Base-by-base conservation (phyloP, 1,140 invertebrate species). In the Colletes latitarsis region DNA sequence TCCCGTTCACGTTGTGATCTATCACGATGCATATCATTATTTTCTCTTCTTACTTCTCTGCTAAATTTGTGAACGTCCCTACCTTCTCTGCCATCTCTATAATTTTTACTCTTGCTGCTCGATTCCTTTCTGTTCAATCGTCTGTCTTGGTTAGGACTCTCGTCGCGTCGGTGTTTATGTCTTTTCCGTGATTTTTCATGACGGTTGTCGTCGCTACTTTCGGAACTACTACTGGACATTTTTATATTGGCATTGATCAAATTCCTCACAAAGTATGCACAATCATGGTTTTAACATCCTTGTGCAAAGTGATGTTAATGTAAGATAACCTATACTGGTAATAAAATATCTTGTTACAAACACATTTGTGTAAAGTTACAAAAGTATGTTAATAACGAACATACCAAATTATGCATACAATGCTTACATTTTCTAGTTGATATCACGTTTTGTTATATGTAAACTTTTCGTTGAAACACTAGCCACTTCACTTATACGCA, bases 1-100 rank as follows among this genome's bases (percentile, higher is more conserved):
- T 88, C 77, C 17, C 79, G 77, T 3, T 90, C 86, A 10, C 88
- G 86, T 6, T 89, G 86, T 0, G 86, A 89, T 85, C 77, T 85
- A 10, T 89, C 88, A 21, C 75, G 77, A 57, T 89, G 75, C n/a
- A 67, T 55, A 60, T 82, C 82, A 43, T 88, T 83, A 71, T 71
- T 87, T 19, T 88, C 86, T 53, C 69, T 70, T 52, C 84, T 77
- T 21, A 76, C 52, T 14, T 84, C 68, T 55, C 77, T 75, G 60
- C 62, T 73, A 73, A 62, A 81, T 75, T 77, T 82, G 39, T 86
- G 75, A 41, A 58, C 41, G 52, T 91, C 84, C 6, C 82, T 80
- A 67, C 79, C 78, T 53, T 87, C 82, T 63, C 64, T 86, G 52
- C 6, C 15, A 6, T 81, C 66, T 76, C 57, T 76, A 53, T 73